phyloP scores from a whole-genome alignment of 2,888 invertebrate species.

The Malachius bipustulatus region DNA sequence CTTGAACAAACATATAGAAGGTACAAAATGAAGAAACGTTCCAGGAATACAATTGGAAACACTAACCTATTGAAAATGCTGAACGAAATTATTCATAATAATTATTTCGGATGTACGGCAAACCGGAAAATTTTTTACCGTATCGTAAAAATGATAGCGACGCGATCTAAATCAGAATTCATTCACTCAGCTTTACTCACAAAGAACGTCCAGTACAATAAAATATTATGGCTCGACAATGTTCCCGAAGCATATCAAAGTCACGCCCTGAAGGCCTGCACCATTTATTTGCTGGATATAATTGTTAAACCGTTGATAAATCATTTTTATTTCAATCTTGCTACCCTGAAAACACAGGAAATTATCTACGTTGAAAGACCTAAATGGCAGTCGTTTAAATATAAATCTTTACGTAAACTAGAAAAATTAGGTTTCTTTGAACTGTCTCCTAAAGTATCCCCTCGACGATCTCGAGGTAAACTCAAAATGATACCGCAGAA shows the following conservation, averaged over 20 bases:
- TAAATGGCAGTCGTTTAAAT: constrained; percentile 17
- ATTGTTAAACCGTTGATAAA: not conserved
- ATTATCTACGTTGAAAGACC: constrained; percentile 16
- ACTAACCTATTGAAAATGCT: not conserved
- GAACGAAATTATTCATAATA: not conserved
- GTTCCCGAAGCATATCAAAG: not conserved
- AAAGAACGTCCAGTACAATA: not conserved
- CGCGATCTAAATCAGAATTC: not conserved
- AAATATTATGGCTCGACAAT: not conserved
- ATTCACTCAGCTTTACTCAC: not conserved
- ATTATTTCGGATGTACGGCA: not conserved
- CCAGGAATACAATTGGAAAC: too few species aligned
- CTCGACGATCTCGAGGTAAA: constrained; percentile 12
- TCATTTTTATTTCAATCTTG: not conserved
- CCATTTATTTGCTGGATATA: not conserved
- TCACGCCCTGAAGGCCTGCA: not conserved
- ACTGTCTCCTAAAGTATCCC: not conserved
- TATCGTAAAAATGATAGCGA: not conserved
- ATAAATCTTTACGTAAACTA: constrained; percentile 5
- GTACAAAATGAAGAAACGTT: too few species aligned
- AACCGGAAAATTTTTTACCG: not conserved
- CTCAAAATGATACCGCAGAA: constrained; percentile 21
- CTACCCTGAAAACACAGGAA: constrained; percentile 11
- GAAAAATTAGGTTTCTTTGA: constrained; percentile 2
- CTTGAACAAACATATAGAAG: too few species aligned